Conservation (phyloP, 1,140 invertebrate species). For the Macrobrachium rosenbergii region DNA sequence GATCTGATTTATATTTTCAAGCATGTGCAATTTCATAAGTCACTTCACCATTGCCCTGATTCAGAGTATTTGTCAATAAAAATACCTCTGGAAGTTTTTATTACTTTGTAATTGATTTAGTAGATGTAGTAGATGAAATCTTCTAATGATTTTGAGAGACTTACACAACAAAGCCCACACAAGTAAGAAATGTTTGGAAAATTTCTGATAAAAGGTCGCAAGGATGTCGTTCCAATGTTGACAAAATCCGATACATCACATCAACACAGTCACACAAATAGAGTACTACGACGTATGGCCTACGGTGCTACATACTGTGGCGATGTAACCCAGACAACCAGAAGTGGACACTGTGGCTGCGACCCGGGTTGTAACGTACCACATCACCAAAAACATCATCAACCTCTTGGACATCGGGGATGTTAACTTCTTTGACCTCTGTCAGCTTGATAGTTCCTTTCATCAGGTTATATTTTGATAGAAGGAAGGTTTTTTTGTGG, state of each 20-base stretch:
- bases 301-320: conserved; percentile 48
- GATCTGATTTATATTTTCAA: too few relatives aligned
- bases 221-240: conserved; percentile 3
- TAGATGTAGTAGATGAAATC: too few relatives aligned
- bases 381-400: conserved; percentile 52
- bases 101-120: too few relatives aligned
- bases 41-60: too few relatives aligned
- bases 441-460: not conserved
- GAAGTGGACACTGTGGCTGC: conserved; percentile 21
- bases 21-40: too few relatives aligned
- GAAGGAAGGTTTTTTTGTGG: too few relatives aligned
- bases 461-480: not conserved
- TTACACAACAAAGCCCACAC: not conserved
- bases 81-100: too few relatives aligned
- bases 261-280: conserved; percentile 25
- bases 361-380: conserved; percentile 33
- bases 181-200: not conserved
- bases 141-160: too few relatives aligned
- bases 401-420: not conserved
- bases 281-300: conserved; percentile 39
- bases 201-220: not conserved
- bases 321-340: conserved; percentile 39
- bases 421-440: conserved; percentile 6
- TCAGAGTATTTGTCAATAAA: too few relatives aligned
- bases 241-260: conserved; percentile 2